These are phyloP conservation scores for Stenodera caucasica DNA, from an alignment of 2,888 invertebrate genomes.

Conservation along the genomic window DNA sequence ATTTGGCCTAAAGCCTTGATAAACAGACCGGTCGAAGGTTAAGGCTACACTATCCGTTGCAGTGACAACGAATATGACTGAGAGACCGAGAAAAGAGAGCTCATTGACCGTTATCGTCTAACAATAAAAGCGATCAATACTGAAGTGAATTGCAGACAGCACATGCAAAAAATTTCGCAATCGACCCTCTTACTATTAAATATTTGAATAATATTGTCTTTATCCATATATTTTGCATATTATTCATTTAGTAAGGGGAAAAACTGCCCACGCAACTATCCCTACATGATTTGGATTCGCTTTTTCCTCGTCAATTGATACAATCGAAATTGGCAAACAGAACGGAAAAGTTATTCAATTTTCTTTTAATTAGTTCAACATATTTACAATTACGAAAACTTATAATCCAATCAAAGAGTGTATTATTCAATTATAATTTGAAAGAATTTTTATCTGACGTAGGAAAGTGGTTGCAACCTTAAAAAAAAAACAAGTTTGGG, in stretches of 20 bases:
- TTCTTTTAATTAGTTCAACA: too few species aligned
- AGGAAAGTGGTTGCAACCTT: too few species aligned
- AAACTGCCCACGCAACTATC: too few species aligned
- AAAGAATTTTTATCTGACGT: background rate
- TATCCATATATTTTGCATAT: too few species aligned
- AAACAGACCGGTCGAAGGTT: slow-evolving; percentile 30
- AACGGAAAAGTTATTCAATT: slow-evolving; percentile 5
- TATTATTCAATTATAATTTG: background rate
- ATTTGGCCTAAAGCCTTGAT: slow-evolving; percentile 14
- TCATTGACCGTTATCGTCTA: slow-evolving; percentile 34
- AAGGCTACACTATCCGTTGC: slow-evolving; percentile 26
- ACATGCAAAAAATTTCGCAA: background rate
- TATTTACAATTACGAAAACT: too few species aligned
- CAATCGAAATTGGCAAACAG: background rate
- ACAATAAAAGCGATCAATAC: slow-evolving; percentile 23
- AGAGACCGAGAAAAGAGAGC: slow-evolving; percentile 15
- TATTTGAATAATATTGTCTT: too few species aligned
- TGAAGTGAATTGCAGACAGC: slow-evolving; percentile 21
- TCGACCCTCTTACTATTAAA: slow-evolving; percentile 14
- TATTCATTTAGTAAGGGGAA: too few species aligned
- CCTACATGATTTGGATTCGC: background rate
- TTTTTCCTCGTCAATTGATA: background rate
- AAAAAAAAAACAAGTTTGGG: slow-evolving; percentile 18
- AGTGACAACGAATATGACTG: background rate
- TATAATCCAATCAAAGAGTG: background rate